These are phyloP conservation scores for Hystrix cristata DNA, from an alignment of 2,113 vertebrate species.

Conservation along the genomic window DNA sequence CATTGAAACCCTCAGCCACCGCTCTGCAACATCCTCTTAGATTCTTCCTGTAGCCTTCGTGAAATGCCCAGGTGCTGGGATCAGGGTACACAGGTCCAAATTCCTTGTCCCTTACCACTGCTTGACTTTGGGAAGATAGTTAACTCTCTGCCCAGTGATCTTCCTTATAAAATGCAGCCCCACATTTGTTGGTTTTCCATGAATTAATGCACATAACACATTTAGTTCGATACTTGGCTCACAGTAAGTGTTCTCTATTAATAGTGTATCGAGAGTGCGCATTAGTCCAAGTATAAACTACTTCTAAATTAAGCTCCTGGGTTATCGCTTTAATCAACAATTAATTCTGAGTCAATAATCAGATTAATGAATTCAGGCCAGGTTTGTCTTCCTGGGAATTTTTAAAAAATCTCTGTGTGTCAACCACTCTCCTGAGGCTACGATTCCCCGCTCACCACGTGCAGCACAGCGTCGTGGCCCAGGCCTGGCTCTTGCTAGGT, in stretches of 20 bases:
- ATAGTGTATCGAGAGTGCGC: neutral
- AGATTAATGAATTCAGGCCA: neutral
- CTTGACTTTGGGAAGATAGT: neutral
- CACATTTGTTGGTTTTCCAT: neutral
- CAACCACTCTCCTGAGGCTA: neutral
- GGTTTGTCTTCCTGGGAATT: neutral
- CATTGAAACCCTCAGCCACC: rapidly evolving
- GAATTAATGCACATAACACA: neutral
- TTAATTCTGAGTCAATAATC: neutral
- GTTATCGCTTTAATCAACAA: neutral
- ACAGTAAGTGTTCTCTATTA: neutral
- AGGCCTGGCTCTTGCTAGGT: neutral
- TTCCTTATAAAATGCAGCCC: neutral
- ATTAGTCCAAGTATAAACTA: neutral
- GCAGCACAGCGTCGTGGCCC: rapidly evolving
- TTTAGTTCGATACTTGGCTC: neutral
- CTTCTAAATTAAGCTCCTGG: neutral
- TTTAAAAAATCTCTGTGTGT: neutral
- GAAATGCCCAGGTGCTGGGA: neutral
- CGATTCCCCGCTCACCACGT: neutral
- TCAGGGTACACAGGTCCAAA: neutral
- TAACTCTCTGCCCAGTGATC: neutral
- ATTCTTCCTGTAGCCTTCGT: neutral
- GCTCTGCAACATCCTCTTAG: neutral
- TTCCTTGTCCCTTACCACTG: neutral